Evolutionary conservation across 1,140 invertebrate genomes (phyloP).

Genomic region (Pogonognathellus flavescens): DNA sequence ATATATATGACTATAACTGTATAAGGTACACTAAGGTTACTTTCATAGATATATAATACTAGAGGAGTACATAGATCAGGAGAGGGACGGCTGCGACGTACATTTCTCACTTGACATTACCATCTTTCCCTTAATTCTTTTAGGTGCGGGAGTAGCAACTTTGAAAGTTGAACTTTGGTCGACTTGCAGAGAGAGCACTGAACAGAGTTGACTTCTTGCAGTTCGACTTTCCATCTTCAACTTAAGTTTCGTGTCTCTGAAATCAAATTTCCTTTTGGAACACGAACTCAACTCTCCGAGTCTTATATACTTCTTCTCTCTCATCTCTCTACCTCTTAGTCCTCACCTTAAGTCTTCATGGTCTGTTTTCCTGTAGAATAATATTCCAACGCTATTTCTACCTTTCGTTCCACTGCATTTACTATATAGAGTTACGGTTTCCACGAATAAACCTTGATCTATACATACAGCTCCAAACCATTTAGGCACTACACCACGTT

Average conservation of each 20-base stretch:
- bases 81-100: neutral
- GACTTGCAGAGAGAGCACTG: neutral
- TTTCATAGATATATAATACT: too few relatives aligned
- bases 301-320: neutral
- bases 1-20: neutral
- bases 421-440: too few relatives aligned
- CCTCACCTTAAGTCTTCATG: neutral
- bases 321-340: neutral
- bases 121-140: constrained; percentile 25
- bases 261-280: constrained; percentile 45
- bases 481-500: too few relatives aligned
- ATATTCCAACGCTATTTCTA: neutral
- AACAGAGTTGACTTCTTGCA: constrained; percentile 8
- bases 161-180: constrained; percentile 19
- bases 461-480: too few relatives aligned
- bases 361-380: neutral
- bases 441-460: too few relatives aligned
- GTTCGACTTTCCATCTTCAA: constrained; percentile 36
- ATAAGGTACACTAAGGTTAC: neutral
- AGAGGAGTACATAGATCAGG: too few relatives aligned
- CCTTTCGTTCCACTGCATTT: too few relatives aligned
- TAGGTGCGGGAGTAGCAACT: constrained; percentile 1
- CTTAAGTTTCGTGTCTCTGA: constrained; percentile 41
- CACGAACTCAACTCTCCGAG: neutral
- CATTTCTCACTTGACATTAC: constrained; percentile 1